phyloP scores from a whole-genome alignment of 2,888 invertebrate genomes.

The Ceratothoa steindachneri region DNA sequence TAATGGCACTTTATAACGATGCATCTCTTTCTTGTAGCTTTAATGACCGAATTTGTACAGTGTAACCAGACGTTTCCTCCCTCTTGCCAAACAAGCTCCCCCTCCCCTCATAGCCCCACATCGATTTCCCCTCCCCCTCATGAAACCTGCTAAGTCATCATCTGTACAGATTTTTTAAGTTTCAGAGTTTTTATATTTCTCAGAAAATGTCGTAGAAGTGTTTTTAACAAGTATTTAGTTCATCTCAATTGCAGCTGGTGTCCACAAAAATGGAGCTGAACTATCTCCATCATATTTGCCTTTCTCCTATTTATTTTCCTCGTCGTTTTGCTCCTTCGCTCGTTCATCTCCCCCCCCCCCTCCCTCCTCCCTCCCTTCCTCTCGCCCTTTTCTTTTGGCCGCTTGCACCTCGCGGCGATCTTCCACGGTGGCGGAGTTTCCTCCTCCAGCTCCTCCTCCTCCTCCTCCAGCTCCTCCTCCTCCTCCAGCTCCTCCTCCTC shows the following conservation, averaged over 20 bases:
- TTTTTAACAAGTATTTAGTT: not conserved
- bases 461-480: slow-evolving; percentile 1
- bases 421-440: not conserved
- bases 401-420: not conserved
- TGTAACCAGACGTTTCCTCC: not conserved
- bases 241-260: too few relatives aligned
- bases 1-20: too few relatives aligned
- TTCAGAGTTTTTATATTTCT: slow-evolving; percentile 46
- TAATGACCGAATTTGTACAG: not conserved
- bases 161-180: slow-evolving; percentile 46
- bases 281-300: too few relatives aligned
- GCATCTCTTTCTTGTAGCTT: too few relatives aligned
- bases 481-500: not conserved
- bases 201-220: slow-evolving; percentile 16
- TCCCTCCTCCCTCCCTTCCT: slow-evolving; percentile 12
- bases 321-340: not conserved
- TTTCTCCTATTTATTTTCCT: not conserved
- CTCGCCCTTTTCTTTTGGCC: too few relatives aligned
- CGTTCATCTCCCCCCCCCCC: not conserved
- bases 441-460: not conserved
- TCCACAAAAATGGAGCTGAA: too few relatives aligned
- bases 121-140: slow-evolving; percentile 22
- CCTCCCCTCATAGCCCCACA: too few relatives aligned
- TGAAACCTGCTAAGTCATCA: slow-evolving; percentile 36
- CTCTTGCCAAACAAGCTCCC: too few relatives aligned